Evolutionary conservation across 2,113 vertebrate species (phyloP), one percentile per base, ranked within the genome.

Genomic region (Paratilapia polleni): DNA sequence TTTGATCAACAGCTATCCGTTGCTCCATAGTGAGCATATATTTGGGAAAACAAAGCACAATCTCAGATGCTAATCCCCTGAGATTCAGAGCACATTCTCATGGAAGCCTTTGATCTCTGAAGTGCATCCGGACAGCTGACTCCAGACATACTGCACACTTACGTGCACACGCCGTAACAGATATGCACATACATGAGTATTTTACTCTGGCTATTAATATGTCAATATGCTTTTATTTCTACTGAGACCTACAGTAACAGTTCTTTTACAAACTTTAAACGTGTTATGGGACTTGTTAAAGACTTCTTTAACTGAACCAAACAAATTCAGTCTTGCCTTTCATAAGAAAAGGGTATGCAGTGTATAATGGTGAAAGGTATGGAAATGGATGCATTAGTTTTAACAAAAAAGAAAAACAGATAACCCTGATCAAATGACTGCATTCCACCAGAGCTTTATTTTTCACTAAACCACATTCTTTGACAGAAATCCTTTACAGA

Each of bases 81-180:
- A 92, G 93, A 93, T 95, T 90, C 90, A 62, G 87, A 88, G 88
- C 93, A 90, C 92, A 95, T 96, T 96, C 91, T 91, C 89, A 58
- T 83, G 82, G 87, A 92, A 91, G 87, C 88, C 94, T 96, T 96
- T 96, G 94, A 96, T 96, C 94, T 95, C 88, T 88, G 68, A 91
- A 92, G 94, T 86, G 91, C 94, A 94, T 95, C 92, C 79, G 68
- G 88, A 94, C 89, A 93, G 88, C 91, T 94, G 79, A 94, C 85
- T 88, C 88, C 90, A 92, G 87, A 93, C 91, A 89, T 64, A 60
- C 86, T 66, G 88, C 90, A 89, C 88, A 74, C 84, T 63, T 83
- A 58, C 75, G 73, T 70, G 61, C 85, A 85, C 88, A 77, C 64
- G 36, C 85, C 60, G 47, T 58, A 77, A 86, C 70, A 80, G 10